A percentile compares a stretch with the other conserved stretches of the same genome.
Conservation (phyloP, 2,888 invertebrate species). For the Hofmannophila pseudospretella region DNA sequence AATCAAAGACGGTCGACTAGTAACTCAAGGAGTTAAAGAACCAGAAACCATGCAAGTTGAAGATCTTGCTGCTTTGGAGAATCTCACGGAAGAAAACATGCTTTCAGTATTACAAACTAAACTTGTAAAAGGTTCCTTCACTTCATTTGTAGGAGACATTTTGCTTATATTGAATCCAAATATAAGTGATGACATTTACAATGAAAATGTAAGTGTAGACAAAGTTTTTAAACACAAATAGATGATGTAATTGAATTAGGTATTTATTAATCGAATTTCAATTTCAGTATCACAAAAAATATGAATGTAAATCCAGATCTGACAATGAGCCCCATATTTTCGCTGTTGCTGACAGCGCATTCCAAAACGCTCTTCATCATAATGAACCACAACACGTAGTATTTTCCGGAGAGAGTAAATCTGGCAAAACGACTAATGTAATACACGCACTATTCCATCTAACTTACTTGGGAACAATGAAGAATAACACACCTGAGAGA, state of each 20-base stretch:
- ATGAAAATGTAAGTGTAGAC: constrained; percentile 77
- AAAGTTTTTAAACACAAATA: neutral
- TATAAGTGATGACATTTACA: constrained; percentile 84
- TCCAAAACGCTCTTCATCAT: constrained; percentile 94
- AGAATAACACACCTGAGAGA: constrained; percentile 80
- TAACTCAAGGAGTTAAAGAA: constrained; percentile 70
- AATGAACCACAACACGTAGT: constrained; percentile 91
- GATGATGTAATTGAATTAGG: too few relatives aligned
- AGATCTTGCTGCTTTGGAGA: constrained; percentile 88
- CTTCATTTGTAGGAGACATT: constrained; percentile 89
- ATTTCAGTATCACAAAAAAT: constrained; percentile 86
- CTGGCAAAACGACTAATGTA: constrained; percentile 94
- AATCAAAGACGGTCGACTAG: constrained; percentile 65
- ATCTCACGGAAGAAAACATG: constrained; percentile 84
- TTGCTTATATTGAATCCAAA: constrained; percentile 89
- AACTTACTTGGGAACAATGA: constrained; percentile 87
- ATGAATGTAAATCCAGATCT: constrained; percentile 90
- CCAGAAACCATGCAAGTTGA: constrained; percentile 88
- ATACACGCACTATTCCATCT: constrained; percentile 88
- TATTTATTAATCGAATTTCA: neutral
- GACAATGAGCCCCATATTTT: constrained; percentile 95
- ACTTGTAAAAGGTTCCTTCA: constrained; percentile 81
- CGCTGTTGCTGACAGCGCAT: constrained; percentile 92
- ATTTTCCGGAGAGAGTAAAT: constrained; percentile 92
- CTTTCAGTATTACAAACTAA: constrained; percentile 83